Evolutionary conservation across 37 sponge, comb jelly and placozoan genomes (phyloP).

Genomic region (Bolinopsis microptera): DNA sequence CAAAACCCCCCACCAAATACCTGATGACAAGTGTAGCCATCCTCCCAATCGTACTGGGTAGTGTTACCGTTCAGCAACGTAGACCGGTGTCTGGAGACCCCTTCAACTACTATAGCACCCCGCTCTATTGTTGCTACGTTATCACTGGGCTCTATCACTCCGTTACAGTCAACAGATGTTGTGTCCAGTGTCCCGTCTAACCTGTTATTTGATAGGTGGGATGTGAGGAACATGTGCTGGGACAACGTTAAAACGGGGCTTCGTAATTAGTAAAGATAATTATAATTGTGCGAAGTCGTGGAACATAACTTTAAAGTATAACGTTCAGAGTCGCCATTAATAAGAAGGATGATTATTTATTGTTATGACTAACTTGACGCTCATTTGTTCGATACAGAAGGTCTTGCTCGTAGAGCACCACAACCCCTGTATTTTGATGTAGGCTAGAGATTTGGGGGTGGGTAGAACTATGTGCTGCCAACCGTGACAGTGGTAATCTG

Average conservation of each 20-base stretch:
- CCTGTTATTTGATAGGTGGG: neutral
- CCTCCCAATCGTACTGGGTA: conserved; percentile 95
- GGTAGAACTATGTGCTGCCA: conserved; percentile 13
- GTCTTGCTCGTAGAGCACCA: conserved; percentile 62
- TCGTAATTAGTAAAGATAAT: too few species aligned
- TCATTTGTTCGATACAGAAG: conserved; percentile 53
- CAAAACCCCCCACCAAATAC: too few species aligned
- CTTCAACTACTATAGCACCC: conserved; percentile 91
- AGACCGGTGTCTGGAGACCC: conserved; percentile 82
- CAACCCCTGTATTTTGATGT: conserved; percentile 13
- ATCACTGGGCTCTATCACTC: conserved; percentile 72
- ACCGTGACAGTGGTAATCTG: conserved; percentile 49
- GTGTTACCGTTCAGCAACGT: conserved; percentile 88
- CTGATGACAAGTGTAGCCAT: conserved; percentile 97
- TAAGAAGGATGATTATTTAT: too few species aligned
- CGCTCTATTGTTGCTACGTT: conserved; percentile 85
- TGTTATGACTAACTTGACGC: conserved; percentile 43
- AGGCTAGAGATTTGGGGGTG: neutral
- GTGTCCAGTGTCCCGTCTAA: neutral
- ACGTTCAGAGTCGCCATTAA: too few species aligned
- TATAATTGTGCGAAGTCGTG: too few species aligned
- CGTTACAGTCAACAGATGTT: neutral
- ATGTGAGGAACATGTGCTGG: too few species aligned
- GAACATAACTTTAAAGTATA: too few species aligned
- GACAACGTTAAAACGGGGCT: too few species aligned